Conservation (phyloP, 2,888 invertebrate genomes). For the Acronicta aceris region DNA sequence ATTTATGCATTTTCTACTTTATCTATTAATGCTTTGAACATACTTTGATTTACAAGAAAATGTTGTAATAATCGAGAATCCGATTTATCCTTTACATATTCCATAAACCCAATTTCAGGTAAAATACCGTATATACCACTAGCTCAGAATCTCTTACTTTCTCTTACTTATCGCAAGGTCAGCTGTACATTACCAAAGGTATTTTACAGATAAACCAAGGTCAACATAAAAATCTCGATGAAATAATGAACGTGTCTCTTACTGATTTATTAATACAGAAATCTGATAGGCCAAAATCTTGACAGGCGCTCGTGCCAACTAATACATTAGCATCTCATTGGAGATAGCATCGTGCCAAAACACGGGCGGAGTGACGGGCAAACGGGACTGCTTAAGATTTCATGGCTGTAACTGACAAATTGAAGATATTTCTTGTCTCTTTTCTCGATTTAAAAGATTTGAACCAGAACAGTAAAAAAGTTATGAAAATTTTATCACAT, state of each 20-base stretch:
- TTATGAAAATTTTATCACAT: constrained; percentile 48
- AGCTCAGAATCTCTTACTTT: constrained; percentile 54
- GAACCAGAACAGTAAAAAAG: constrained; percentile 42
- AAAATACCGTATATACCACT: constrained; percentile 22
- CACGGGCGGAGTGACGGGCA: constrained; percentile 66
- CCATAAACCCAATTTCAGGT: constrained; percentile 18
- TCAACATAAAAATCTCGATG: constrained; percentile 61
- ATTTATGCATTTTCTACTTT: constrained; percentile 4
- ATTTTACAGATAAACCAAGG: constrained; percentile 63
- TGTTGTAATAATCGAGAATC: too few species aligned
- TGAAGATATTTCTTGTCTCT: constrained; percentile 55
- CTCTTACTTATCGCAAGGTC: constrained; percentile 64
- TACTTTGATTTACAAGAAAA: constrained; percentile 11
- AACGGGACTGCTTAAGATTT: constrained; percentile 61
- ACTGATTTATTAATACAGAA: constrained; percentile 75
- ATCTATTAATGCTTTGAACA: constrained; percentile 14
- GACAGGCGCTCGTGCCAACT: constrained; percentile 79
- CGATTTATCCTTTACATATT: constrained; percentile 15
- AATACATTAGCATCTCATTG: constrained; percentile 86
- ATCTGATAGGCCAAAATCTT: constrained; percentile 75
- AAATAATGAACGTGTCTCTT: constrained; percentile 65
- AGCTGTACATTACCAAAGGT: constrained; percentile 52
- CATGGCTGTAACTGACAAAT: constrained; percentile 62
- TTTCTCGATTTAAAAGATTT: constrained; percentile 49
- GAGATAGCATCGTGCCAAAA: constrained; percentile 76